Percentiles rank a stretch among this genome's conserved stretches.
Conservation (phyloP, 2,113 vertebrate species). For the Micronisus gabar region DNA sequence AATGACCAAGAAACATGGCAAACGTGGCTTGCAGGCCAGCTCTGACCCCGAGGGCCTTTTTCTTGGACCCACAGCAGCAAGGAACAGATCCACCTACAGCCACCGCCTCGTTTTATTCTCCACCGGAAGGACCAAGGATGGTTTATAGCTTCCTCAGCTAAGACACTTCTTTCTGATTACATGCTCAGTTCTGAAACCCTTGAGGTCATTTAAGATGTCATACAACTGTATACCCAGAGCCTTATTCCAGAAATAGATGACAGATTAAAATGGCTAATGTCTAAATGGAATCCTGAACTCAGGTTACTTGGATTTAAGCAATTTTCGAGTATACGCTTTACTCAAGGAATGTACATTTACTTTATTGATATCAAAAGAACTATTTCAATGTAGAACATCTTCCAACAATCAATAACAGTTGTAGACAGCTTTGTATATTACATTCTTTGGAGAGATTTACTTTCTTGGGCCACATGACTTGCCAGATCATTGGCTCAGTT, state of each 20-base stretch:
- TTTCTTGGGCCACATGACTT: neutral
- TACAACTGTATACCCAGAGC: neutral
- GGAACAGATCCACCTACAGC: neutral
- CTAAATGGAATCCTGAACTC: neutral
- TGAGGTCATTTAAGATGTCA: neutral
- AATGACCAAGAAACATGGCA: neutral
- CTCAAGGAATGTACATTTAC: neutral
- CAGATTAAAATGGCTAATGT: neutral
- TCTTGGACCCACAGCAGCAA: neutral
- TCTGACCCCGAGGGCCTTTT: neutral
- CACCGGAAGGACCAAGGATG: neutral
- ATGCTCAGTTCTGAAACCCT: neutral
- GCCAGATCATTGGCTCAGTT: neutral
- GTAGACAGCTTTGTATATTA: neutral
- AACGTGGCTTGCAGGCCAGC: neutral
- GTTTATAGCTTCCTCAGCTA: neutral
- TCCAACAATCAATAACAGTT: neutral
- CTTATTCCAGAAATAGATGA: neutral
- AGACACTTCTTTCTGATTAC: neutral
- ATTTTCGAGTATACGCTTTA: neutral
- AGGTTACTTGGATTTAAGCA: neutral
- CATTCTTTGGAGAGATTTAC: neutral
- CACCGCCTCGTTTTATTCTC: accelerated
- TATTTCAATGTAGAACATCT: neutral
- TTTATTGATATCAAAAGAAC: neutral